Evolutionary conservation across 1,140 invertebrate genomes (phyloP), one percentile per base, ranked within the genome.

Genomic region (Argopecten irradians): DNA sequence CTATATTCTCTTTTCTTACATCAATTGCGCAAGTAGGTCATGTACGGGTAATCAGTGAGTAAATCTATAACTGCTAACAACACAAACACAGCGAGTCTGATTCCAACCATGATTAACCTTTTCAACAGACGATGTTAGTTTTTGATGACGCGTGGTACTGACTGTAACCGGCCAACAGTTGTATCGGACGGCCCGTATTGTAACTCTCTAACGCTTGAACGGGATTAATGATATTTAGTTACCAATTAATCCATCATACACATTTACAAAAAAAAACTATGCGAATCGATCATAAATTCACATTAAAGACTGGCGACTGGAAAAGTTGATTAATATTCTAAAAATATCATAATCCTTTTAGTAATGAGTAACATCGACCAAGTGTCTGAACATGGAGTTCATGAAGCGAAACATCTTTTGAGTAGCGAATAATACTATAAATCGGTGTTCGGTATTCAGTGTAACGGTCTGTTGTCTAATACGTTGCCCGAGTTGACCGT

Each of bases 281-380:
- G n/a, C n/a, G 55, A 28, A 71, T 71, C 55, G 55, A 71, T 71
- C 8, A 71, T 71, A 71, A 71, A 28, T 71, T 28, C 22, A 71
- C 28, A 71, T 71, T 28, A 28, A 71, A 71, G 55, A 71, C 55
- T 71, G 55, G 13, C 55, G 55, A 71, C 22, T 28, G n/a, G 19
- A 71, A 71, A 71, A 71, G 1, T 71, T 71, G 55, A 71, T 71
- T 71, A 71, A 71, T 71, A 71, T 28, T 71, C 55, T 71, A 71
- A 71, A 71, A 28, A 71, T 28, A 71, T 71, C n/a, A 71, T 71
- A 71, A 71, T 71, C 55, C 28, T n/a, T 28, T 71, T 71, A 71
- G 22, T 5, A 71, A 28, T 28, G 55, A 71, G n/a, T 71, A 28
- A 5, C 22, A 71, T 71, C 55, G 55, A 71, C 28, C 55, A 71